Percentiles rank a stretch among this genome's conserved stretches.
phyloP scores from a whole-genome alignment of 2,797 vertebrate species.

The Hydrocynus forskahlii region DNA sequence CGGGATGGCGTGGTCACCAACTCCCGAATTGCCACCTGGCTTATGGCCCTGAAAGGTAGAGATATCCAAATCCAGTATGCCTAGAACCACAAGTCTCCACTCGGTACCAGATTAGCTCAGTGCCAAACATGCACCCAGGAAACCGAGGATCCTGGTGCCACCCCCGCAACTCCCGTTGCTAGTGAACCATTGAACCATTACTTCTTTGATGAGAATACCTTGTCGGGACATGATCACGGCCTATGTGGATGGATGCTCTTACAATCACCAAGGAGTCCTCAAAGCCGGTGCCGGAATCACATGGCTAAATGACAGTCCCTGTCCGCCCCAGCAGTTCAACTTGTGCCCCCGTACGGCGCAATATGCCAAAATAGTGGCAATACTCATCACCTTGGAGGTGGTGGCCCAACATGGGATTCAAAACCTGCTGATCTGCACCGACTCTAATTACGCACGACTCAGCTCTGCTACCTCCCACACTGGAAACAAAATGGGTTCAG shows the following conservation, averaged over 20 bases:
- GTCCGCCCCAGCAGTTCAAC: not conserved
- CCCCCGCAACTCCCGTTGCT: not conserved
- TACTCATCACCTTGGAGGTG: too few relatives aligned
- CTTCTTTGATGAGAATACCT: constrained; percentile 22
- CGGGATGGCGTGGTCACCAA: not conserved
- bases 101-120: not conserved
- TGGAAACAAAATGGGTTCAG: constrained; percentile 1
- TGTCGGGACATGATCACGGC: constrained; percentile 10
- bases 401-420: not conserved
- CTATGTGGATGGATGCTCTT: constrained; percentile 30
- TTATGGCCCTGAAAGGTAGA: not conserved
- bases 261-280: not conserved
- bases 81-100: not conserved
- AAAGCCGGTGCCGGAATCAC: not conserved
- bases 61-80: not conserved
- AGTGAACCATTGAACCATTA: not conserved
- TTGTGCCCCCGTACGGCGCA: not conserved
- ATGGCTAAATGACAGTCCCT: not conserved
- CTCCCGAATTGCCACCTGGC: not conserved
- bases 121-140: not conserved
- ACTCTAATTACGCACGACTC: constrained; percentile 33
- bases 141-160: not conserved
- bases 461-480: not conserved
- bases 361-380: constrained; percentile 38
- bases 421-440: constrained; percentile 20